Base-by-base conservation (phyloP, 2,797 vertebrate genomes). In the Pteropus rufus region DNA sequence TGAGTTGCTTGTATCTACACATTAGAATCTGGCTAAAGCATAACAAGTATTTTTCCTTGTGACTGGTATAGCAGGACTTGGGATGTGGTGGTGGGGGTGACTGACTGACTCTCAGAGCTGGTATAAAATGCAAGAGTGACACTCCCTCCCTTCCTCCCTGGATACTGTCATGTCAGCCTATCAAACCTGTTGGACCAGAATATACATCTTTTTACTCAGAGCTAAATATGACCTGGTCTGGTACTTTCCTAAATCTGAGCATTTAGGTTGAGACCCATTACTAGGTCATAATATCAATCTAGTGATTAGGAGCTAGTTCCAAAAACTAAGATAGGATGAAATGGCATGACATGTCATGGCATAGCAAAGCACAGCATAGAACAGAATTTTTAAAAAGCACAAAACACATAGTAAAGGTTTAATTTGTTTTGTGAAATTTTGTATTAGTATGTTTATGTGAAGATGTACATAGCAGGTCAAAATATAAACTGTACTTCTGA, bases 181-280 rank as follows among this genome's bases (percentile, higher is more conserved):
- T 90, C 69, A n/a, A 54, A 12, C 4, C 2, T 18, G 3, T 85
- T 82, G 62, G 34, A 46, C 62, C 29, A 88, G 58, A 84, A 73
- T 39, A 58, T 18, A 44, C 5, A 36, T 91, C 56, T 94, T 93
- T 87, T 91, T 82, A 52, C n/a, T n/a, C 44, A 93, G 82, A 92
- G 11, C 10, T 81, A 89, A 88, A 64, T 64, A 60, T 34, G n/a
- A 73, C 26, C 56, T 58, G 1, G 15, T 70, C 60, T 96, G 39
- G 21, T 85, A 24, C 21, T 77, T 93, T 70, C 75, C 49, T 88
- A 92, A 94, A 91, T 88, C 23, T 91, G 58, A 60, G 16, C 14
- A 64, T 9, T 10, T 79, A 12, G 9, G 12, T 77, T n/a, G 23
- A 92, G n/a, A 76, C 21, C 64, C n/a, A 62, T 64, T 70, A n/a